Evolutionary conservation across 2,797 vertebrate species (phyloP), one percentile per base, ranked within the genome.

Genomic region (Hozukius guyotensis): DNA sequence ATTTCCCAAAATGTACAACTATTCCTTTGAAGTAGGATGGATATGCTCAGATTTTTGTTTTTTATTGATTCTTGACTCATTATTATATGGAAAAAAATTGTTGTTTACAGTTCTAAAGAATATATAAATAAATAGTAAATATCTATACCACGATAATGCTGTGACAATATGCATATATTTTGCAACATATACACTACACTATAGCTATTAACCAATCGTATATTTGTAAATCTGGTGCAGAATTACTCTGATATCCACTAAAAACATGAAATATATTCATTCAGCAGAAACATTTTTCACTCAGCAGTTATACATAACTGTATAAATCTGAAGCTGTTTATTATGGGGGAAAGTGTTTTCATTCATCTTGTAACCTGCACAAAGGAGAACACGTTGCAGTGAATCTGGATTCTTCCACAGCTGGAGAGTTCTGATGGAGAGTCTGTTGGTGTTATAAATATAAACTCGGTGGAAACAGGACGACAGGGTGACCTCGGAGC

Each of bases 401-500:
- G 13, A 24, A n/a, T 29, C 22, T 74, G 64, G 59, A 60, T 25
- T 20, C 14, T 36, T n/a, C 9, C 67, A 56, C 72, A 76, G 82
- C 62, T 62, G 77, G 24, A 80, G 38, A 7, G 61, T 2, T 52
- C 10, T 64, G 81, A 72, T 57, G 61, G 70, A 65, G 56, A 14
- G 67, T 24, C 72, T 32, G 75, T 13, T 20, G 49, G 16, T n/a
- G 62, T 62, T 68, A 67, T 80, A 72, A 79, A 83, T 75, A 74
- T 38, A 63, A 72, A 16, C 38, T 68, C 57, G 13, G 32, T 56
- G 65, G 52, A 70, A 81, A n/a, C 67, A 52, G 79, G 57, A 68
- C 6, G 8, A 63, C 57, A 49, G 68, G 18, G 27, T 52, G 65
- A 75, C 76, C 65, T 83, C 75, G 2, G 32, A 65, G 59, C 64